Base-by-base conservation (phyloP, 1,140 invertebrate genomes). In the Drosophila albomicans region DNA sequence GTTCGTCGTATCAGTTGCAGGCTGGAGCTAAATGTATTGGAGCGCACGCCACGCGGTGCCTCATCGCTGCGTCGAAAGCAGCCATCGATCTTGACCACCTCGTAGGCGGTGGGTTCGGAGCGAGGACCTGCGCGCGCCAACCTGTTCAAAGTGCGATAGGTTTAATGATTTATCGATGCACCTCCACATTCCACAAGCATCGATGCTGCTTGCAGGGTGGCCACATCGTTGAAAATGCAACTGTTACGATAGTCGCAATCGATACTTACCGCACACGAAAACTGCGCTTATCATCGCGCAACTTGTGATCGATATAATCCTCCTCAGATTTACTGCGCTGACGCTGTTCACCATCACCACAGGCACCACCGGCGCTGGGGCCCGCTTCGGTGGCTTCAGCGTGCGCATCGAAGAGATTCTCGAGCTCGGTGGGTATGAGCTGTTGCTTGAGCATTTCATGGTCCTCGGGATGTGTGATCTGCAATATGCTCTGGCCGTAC, bases 401-500 rank as follows among this genome's bases (percentile, higher is more conserved):
- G 65, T 93, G 81, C 30, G 92, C 81, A 66, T 92, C 91, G 28
- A 93, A 92, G 62, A 93, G 82, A 79, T 90, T 91, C 67, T 91
- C 91, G 30, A 93, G 85, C 43, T 94, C 93, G 8, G 93, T 93
- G 0, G 94, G 94, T 62, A 93, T 95, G 7, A 98, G 92, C 79
- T 96, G 95, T 49, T 94, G 94, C 41, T 94, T 94, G 15, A 99
- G 93, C 62, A 95, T 94, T 5, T 94, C 94, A 59, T 96, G 95
- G 90, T 98, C 97, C 13, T 96, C 95, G 1, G 95, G 95, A 85
- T 96, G 95, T 3, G 96, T 95, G 57, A 97, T 95, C 64, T 95
- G 95, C 87, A 95, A 96, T 54, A 98, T 93, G 58, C 95, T 96
- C 84, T 97, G 96, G 0, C 98, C 97, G 89, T 98, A 95, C 49